Evolutionary conservation across 2,888 invertebrate genomes (phyloP), one percentile per base, ranked within the genome.

Genomic region (Agonopterix heracliana): DNA sequence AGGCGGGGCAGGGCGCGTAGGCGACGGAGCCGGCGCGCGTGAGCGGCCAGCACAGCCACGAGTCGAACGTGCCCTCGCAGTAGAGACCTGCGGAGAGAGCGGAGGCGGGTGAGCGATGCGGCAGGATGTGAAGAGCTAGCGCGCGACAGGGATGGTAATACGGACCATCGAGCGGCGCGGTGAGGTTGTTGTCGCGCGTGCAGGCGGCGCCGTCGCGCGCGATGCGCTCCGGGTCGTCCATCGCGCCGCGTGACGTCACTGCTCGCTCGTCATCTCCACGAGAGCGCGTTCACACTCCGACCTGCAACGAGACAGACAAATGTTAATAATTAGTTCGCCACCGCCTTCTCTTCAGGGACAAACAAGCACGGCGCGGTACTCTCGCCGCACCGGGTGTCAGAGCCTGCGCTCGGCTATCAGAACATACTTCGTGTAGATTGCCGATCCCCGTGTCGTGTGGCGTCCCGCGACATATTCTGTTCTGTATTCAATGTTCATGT

Each of bases 1-100:
- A 95, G 59, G 78, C 89, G n/a, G 95, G 95, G 73, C 95, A 95
- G 51, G 84, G 88, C 56, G 91, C 91, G 76, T 82, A 90, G 40
- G 93, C 94, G 49, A 90, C 89, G 59, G 81, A 71, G 62, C 94
- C 94, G 63, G 92, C 89, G 40, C 89, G 84, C 10, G 96, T 95
- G 85, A 92, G 91, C 54, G 93, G 93, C 90, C 92, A 92, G 76
- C 96, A 96, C 26, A 93, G 90, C 95, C 95, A 96, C 46, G 93
- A 92, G 81, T 96, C 96, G 84, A 93, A 96, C 34, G 93, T 92
- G 56, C 93, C 92, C 44, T 90, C 90, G 76, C 95, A 95, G 80
- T 90, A 92, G 43, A 84, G 61, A 14, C 87, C 93, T 92, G 85
- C 14, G 34, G 26, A 10, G n/a, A 38, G 8, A 9, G 5, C 5